Base-by-base conservation (phyloP, 2,797 vertebrate species). In the Amazonetta brasiliensis region DNA sequence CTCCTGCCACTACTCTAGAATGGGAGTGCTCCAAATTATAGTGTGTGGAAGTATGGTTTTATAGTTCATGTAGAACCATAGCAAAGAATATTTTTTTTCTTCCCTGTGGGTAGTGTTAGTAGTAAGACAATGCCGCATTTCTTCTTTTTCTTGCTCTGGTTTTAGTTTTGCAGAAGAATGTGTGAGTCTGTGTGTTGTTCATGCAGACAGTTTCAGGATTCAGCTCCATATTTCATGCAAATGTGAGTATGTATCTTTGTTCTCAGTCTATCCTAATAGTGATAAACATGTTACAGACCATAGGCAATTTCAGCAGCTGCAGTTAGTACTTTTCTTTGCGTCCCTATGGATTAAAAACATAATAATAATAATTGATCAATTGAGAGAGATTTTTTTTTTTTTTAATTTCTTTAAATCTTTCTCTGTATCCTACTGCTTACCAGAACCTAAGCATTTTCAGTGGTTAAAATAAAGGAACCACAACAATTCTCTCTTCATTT, bases 61-160 rank as follows among this genome's bases (percentile, higher is more conserved):
- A 6, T 20, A 1, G 0, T 14, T 80, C 6, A 9, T 0, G 1
- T 22, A 23, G 10, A 56, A 60, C 2, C 15, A 9, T 7, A 82
- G 13, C 16, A 12, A 33, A 16, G 21, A 64, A 15, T 7, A 25
- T 69, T 17, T 84, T 62, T 62, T 44, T 17, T 17, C 43, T 87
- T 62, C 66, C 23, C 28, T 62, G 4, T 12, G 23, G 16, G 7
- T 74, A 7, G 14, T 72, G 54, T 69, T 11, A 66, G 14, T 68
- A 73, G 15, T 3, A 50, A 39, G 41, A 30, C 18, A 23, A 6
- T 19, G 67, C 37, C 54, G 9, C 12, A 11, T 54, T 37, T 30
- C 12, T 52, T 48, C 16, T 56, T 12, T 46, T 44, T 37, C 52
- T 52, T 85, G 16, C 13, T 72, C 48, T 86, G 28, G 25, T 17